Base-by-base conservation (phyloP, 1,140 invertebrate genomes). In the Panulirus ornatus region DNA sequence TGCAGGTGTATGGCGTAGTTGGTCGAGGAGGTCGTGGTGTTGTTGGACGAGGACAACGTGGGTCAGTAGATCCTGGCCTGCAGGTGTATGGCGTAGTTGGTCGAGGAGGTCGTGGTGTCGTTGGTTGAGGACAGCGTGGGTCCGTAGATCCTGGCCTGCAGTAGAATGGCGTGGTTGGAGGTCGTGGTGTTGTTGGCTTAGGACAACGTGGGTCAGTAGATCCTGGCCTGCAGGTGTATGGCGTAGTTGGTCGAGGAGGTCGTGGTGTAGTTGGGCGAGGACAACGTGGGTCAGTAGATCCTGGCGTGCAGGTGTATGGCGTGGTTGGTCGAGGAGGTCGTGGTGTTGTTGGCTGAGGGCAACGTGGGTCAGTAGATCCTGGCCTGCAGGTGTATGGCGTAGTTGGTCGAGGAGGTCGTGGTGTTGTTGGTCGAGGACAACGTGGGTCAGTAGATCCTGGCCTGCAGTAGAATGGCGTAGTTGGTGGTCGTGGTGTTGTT, bases 211-310 rank as follows among this genome's bases (percentile, higher is more conserved):
- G 93, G 90, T 93, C 93, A 34, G 89, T 92, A 38, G 93, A 93
- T 47, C 94, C 94, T 79, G 93, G 93, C 84, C 92, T 93, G 82
- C 94, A 94, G 11, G 81, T 54, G 27, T 93, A 93, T 54, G 86
- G 90, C 14, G 75, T 81, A 22, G 78, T 42, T 16, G 38, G 16
- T 27, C 34, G 58, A 70, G 63, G 42, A 36, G 63, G 70, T 88
- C 78, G 76, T 27, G 75, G 86, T 34, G 86, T 88, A 9, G 93
- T 71, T 76, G 93, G 91, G 27, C 51, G 63, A 36, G 93, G 93
- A 88, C 93, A 94, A 78, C 93, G 91, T 27, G 93, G 93, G 91
- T 93, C 93, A n/a, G 92, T 92, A 40, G 93, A 93, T 71, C 94
- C 94, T 75, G 93, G 93, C 86, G 92, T 93, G 82, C 94, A 94